phyloP scores from a whole-genome alignment of 2,113 vertebrate genomes.

The Clinocottus analis region DNA sequence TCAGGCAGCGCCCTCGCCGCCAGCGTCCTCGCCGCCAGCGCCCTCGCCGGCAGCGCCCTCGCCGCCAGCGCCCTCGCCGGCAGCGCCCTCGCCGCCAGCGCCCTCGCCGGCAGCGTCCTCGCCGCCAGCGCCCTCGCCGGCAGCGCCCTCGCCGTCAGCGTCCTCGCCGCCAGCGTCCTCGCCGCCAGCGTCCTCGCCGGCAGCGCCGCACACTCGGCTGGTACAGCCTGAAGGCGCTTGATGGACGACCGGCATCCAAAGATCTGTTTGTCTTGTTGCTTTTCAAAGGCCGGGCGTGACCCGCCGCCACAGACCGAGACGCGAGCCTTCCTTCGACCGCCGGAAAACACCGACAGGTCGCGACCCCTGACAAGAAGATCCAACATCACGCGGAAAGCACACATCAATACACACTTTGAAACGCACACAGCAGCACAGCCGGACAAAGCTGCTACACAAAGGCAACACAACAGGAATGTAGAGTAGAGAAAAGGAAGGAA shows the following conservation, averaged over 20 bases:
- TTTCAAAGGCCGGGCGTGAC: conserved; percentile 85
- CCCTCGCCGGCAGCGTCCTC: too few relatives aligned
- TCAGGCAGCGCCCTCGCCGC: too few relatives aligned
- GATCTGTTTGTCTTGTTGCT: conserved; percentile 87
- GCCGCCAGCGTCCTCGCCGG: too few relatives aligned
- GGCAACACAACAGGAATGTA: conserved; percentile 84
- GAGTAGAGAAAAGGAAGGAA: too few relatives aligned
- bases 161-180: too few relatives aligned
- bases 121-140: too few relatives aligned
- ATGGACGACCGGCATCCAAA: conserved; percentile 83
- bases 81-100: too few relatives aligned
- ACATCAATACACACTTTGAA: conserved; percentile 72
- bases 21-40: too few relatives aligned
- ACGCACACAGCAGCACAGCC: conserved; percentile 53
- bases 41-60: too few relatives aligned
- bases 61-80: too few relatives aligned
- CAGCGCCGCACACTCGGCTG: conserved; percentile 79
- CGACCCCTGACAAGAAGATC: conserved; percentile 83
- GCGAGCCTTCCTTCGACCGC: conserved; percentile 79
- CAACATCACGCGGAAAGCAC: conserved; percentile 61
- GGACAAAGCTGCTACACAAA: conserved; percentile 74
- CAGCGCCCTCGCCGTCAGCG: too few relatives aligned
- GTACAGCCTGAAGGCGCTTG: conserved; percentile 79
- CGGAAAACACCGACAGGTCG: conserved; percentile 84
- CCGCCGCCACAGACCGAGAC: conserved; percentile 84